A percentile compares a stretch with the other conserved stretches of the same genome.
phyloP scores from a whole-genome alignment of 1,140 invertebrate genomes.

The Neodiprion virginianus region DNA sequence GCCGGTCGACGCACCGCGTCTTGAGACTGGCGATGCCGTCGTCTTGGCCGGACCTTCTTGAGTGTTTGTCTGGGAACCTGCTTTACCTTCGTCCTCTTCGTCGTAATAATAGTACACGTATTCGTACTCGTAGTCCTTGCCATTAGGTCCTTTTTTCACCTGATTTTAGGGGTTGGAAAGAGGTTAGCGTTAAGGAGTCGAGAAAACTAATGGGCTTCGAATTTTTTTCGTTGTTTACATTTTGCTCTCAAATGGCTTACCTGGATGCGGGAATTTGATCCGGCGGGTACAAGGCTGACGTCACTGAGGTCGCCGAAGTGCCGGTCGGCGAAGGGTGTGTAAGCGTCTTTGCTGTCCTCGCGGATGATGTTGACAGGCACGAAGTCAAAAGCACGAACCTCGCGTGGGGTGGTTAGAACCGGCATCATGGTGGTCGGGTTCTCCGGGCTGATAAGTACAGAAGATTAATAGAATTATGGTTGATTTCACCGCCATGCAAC shows the following conservation, averaged over 20 bases:
- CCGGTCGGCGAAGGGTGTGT: slow-evolving; percentile 41
- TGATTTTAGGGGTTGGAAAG: slow-evolving; percentile 68
- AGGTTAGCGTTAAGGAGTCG: not conserved
- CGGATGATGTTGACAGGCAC: slow-evolving; percentile 58
- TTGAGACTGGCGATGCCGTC: slow-evolving; percentile 64
- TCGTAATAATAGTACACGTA: slow-evolving; percentile 92
- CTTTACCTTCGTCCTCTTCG: slow-evolving; percentile 73
- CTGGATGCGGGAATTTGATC: slow-evolving; percentile 56
- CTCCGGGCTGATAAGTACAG: slow-evolving; percentile 40
- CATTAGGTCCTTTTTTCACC: slow-evolving; percentile 88
- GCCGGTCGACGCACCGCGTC: slow-evolving; percentile 32
- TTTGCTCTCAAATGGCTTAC: slow-evolving; percentile 30
- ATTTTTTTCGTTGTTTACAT: no score
- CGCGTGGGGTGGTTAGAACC: slow-evolving; percentile 51
- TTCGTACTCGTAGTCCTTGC: slow-evolving; percentile 90
- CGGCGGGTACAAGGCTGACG: slow-evolving; percentile 56
- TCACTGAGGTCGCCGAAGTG: slow-evolving; percentile 55
- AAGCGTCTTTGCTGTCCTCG: slow-evolving; percentile 49
- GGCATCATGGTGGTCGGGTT: slow-evolving; percentile 58
- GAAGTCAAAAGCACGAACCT: slow-evolving; percentile 51
- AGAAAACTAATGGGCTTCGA: not conserved
- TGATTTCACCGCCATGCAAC: not conserved
- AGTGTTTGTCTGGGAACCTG: slow-evolving; percentile 39
- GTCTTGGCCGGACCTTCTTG: slow-evolving; percentile 54
- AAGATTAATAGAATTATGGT: slow-evolving; percentile 17